Conservation (phyloP, 2,797 vertebrate genomes). For the Notamacropus eugenii region DNA sequence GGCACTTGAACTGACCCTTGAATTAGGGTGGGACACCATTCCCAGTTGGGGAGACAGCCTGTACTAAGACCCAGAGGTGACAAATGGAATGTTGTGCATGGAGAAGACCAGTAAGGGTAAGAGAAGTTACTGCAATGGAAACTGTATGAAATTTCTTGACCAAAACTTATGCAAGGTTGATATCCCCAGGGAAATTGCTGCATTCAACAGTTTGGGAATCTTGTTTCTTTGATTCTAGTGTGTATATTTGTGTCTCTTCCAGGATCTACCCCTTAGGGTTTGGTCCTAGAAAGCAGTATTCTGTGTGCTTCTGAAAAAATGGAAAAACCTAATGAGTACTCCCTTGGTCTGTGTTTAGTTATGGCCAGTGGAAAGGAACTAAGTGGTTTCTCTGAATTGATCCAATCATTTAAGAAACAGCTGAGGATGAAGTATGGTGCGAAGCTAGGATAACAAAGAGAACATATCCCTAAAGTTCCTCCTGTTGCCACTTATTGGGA, state of each 20-base stretch:
- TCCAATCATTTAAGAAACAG: neutral
- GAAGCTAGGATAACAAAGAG: neutral
- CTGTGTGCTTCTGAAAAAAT: neutral
- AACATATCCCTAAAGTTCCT: neutral
- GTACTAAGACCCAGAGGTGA: neutral
- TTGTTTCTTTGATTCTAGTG: neutral
- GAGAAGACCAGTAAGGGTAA: neutral
- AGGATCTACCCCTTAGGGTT: neutral
- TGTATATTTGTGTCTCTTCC: neutral
- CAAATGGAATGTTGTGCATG: neutral
- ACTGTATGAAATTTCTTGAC: neutral
- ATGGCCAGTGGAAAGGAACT: neutral
- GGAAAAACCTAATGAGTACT: neutral
- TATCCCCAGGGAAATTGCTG: neutral
- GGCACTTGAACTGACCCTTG: neutral
- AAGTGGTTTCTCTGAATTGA: neutral
- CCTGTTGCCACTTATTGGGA: neutral
- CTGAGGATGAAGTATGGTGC: neutral
- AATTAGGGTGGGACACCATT: neutral
- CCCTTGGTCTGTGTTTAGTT: neutral
- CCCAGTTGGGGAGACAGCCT: too few relatives aligned
- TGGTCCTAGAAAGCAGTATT: neutral
- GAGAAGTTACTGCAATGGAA: neutral
- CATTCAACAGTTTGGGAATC: neutral
- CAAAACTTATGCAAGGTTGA: neutral